These are phyloP conservation scores for Enteromius afrohamiltoni DNA, from an alignment of 2,797 vertebrate species.

Conservation along the genomic window DNA sequence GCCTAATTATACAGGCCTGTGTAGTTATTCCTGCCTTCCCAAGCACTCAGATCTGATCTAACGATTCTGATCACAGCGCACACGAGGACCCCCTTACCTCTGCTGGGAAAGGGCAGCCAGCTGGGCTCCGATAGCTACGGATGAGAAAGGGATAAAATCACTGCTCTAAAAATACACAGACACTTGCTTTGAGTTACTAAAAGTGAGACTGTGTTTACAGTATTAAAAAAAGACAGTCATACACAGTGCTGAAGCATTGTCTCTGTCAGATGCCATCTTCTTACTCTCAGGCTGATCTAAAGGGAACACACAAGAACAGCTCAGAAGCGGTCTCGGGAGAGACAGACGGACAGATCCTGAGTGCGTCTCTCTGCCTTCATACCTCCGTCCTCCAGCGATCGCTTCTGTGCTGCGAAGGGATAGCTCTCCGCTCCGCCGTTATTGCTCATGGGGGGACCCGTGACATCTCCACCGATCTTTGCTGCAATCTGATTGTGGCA, in stretches of 20 bases:
- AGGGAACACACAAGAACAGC: conserved; percentile 36
- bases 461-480: conserved; percentile 79
- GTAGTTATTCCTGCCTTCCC: not conserved
- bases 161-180: conserved; percentile 33
- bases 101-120: conserved; percentile 90
- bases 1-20: not conserved
- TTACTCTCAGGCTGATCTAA: conserved; percentile 93
- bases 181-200: not conserved
- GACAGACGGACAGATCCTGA: not conserved
- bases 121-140: conserved; percentile 86
- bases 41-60: not conserved
- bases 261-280: conserved; percentile 88
- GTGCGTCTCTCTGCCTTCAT: not conserved
- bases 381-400: conserved; percentile 83
- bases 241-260: conserved; percentile 74
- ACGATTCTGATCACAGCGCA: not conserved
- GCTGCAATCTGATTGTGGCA: conserved; percentile 75
- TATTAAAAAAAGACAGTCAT: conserved; percentile 43
- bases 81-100: conserved; percentile 74
- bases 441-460: conserved; percentile 78
- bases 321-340: not conserved
- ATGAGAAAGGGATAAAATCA: conserved; percentile 20
- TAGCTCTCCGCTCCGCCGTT: conserved; percentile 84
- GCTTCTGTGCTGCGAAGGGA: conserved; percentile 86
- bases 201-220: not conserved